Evolutionary conservation across 1,140 invertebrate genomes (phyloP), one percentile per base, ranked within the genome.

Genomic region (Tribolium madens): DNA sequence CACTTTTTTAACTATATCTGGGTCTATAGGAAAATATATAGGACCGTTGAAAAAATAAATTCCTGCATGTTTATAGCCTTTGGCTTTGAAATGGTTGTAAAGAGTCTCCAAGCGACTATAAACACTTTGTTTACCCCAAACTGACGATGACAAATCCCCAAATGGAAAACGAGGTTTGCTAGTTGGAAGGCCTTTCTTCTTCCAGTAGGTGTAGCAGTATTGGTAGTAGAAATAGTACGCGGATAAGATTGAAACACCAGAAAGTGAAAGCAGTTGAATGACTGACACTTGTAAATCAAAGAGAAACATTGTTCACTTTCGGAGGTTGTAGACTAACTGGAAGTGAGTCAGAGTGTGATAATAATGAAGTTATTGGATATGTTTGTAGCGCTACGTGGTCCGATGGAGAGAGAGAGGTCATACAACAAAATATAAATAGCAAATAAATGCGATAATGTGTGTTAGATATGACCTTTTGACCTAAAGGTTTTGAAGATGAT

Each of bases 1-100:
- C 18, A 89, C 81, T 50, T 77, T 82, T 81, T 88, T 88, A 1
- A 87, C 83, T 6, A 89, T 80, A 53, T 87, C 86, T 42, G 87
- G 79, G 78, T 89, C 87, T 36, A 86, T n/a, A 5, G 52, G 73
- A 60, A 75, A 75, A 42, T 60, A 64, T 14, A 75, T 64, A 9
- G 52, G 73, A 1, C 52, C 52, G 48, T 75, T 64, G 12, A 46
- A 64, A 47, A 53, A 57, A 13, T 75, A 64, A 47, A 36, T 33
- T 3, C 52, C 52, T 7, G 26, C 33, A 57, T 52, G 53, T 46
- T 21, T 57, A 26, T 15, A 47, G 2, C 48, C 31, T 36, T 64
- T 75, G 21, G 26, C 26, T 26, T 50, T 46, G 18, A 75, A 75
- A 0, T 57, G 15, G 18, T 60, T 18, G 31, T 60, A 57, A 13